A percentile compares a stretch with the other conserved stretches of the same genome.
Evolutionary conservation across 2,113 vertebrate species (phyloP).

Genomic region (Xiphophorus hellerii): DNA sequence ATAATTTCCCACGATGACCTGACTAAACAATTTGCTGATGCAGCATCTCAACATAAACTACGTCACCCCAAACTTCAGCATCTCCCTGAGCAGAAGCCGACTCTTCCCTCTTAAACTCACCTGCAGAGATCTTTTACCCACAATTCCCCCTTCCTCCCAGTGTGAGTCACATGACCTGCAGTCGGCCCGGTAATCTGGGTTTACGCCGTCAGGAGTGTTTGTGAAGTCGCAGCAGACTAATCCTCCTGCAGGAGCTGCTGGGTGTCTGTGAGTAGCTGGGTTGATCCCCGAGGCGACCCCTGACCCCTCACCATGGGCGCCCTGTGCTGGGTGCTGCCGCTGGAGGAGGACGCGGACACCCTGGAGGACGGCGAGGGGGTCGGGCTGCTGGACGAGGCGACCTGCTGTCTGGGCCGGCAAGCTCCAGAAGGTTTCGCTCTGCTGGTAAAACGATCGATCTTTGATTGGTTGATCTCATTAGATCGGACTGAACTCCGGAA

Average conservation of each 20-base stretch:
- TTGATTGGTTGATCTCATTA: background rate
- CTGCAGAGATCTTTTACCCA: conserved; percentile 39
- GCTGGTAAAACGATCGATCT: conserved; percentile 49
- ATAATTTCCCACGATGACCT: too few species aligned
- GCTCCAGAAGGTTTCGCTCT: conserved; percentile 34
- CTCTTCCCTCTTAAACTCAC: background rate
- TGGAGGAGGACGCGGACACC: conserved; percentile 61
- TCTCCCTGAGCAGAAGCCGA: background rate
- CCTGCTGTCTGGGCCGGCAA: conserved; percentile 41
- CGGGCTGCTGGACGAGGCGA: conserved; percentile 46
- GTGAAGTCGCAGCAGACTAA: conserved; percentile 24
- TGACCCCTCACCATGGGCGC: conserved; percentile 47
- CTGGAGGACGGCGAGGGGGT: conserved; percentile 29
- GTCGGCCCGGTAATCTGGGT: conserved; percentile 52
- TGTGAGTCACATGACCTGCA: conserved; percentile 40
- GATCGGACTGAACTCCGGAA: background rate
- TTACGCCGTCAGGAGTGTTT: conserved; percentile 25
- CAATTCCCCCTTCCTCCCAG: conserved; percentile 28
- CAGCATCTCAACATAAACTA: background rate
- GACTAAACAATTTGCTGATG: background rate
- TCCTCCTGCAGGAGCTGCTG: background rate
- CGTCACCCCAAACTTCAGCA: background rate
- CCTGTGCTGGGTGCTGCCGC: conserved; percentile 69
- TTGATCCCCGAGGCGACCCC: conserved; percentile 24
- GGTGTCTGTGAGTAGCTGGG: conserved; percentile 1